These are phyloP conservation scores for Tursiops truncatus DNA, from an alignment of 2,113 vertebrate species.

Conservation along the genomic window DNA sequence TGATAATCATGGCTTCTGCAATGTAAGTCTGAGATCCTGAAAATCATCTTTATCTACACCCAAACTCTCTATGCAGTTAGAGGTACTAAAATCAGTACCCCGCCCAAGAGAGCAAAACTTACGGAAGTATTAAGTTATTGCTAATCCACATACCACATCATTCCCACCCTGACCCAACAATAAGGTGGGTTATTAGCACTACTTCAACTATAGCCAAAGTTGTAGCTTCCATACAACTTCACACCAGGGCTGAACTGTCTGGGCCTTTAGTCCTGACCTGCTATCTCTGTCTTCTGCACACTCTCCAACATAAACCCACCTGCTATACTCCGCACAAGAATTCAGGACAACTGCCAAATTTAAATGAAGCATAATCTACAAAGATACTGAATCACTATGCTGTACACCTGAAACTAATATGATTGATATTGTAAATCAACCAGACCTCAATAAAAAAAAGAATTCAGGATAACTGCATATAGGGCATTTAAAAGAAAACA, in stretches of 20 bases:
- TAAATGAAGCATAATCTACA: background rate
- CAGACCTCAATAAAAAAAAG: background rate
- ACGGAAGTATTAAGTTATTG: background rate
- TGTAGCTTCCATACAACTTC: background rate
- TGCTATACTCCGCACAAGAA: background rate
- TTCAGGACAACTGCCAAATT: background rate
- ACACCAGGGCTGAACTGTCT: background rate
- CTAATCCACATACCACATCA: background rate
- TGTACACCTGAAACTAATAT: background rate
- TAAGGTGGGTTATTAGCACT: background rate
- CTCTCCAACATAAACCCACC: background rate
- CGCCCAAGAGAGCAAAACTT: background rate
- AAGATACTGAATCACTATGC: background rate
- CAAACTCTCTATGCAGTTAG: background rate
- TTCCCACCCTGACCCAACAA: background rate
- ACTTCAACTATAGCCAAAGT: background rate
- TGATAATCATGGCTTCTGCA: background rate
- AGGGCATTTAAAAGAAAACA: slow-evolving; percentile 26
- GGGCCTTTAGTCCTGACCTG: background rate
- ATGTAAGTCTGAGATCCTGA: background rate
- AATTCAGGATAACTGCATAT: background rate
- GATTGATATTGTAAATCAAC: background rate
- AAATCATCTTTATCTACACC: background rate
- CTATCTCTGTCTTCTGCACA: background rate
- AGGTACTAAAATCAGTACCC: background rate